Base-by-base conservation (phyloP, 2,113 vertebrate genomes). In the Ailuropoda melanoleuca region DNA sequence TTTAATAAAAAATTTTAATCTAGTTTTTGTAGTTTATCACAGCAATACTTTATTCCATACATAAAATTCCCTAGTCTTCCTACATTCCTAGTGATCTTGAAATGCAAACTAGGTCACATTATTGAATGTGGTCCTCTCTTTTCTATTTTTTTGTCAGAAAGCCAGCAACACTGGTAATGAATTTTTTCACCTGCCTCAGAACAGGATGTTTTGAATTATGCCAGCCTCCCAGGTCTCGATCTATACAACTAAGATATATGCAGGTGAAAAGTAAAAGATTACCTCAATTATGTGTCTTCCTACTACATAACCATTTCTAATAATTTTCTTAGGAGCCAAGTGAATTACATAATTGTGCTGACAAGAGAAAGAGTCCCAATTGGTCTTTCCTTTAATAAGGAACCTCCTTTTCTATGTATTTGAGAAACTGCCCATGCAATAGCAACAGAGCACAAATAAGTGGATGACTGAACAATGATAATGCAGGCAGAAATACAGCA, bases 311-410 rank as follows among this genome's bases (percentile, higher is more conserved):
- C 8, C 15, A 94, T n/a, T 92, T 96, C 43, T 94, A 96, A 68
- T 92, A 88, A 78, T 83, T 90, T 9, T 97, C 24, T 87, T 70
- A 72, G 84, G 18, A 77, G 39, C 10, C 70, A 80, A 86, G 60
- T 80, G 14, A 88, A 70, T 37, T 50, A 80, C 37, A 29, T 60
- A 77, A 72, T 4, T 82, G 11, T 60, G 37, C 43, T 87, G 72
- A 50, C 21, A 56, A 34, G 8, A 39, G 50, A 48, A 90, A 78
- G 12, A 77, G 64, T 80, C 31, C 23, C 56, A 55, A 23, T 48
- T 19, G 78, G n/a, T 91, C 58, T 93, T 84, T 82, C 39, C 39
- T 87, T 96, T 50, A 92, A 34, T 74, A 86, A 90, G 37, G 48
- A 94, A 37, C 15, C 15, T 68, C 43, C 29, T 85, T 50, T 83